phyloP scores from a whole-genome alignment of 37 sponge, comb jelly and placozoan species.

The Spongia lamella region DNA sequence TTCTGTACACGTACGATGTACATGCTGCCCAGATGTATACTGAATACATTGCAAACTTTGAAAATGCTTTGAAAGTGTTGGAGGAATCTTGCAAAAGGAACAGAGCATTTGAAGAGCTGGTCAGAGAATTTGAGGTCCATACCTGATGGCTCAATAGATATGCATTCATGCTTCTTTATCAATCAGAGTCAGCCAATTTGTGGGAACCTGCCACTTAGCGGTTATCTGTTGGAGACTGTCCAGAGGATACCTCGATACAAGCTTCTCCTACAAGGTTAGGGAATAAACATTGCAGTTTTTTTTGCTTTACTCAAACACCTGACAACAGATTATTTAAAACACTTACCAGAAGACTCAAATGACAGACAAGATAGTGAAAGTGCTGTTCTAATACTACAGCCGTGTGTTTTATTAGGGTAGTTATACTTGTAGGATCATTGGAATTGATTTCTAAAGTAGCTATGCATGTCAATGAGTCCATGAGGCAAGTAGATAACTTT shows the following conservation, averaged over 20 bases:
- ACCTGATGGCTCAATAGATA: too few species aligned
- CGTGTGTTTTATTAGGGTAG: too few species aligned
- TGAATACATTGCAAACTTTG: constrained; percentile 81
- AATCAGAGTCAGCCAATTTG: constrained; percentile 48
- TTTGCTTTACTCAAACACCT: too few species aligned
- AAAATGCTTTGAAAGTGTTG: constrained; percentile 63
- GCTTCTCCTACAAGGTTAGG: constrained; percentile 70
- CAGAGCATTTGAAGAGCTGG: constrained; percentile 42
- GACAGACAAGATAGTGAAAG: constrained; percentile 68
- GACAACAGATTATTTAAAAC: constrained; percentile 73
- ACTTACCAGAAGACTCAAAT: constrained; percentile 65
- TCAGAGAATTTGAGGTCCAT: constrained; percentile 72
- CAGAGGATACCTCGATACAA: constrained; percentile 89
- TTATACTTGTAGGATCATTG: constrained; percentile 69
- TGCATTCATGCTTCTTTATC: too few species aligned
- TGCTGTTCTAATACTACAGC: too few species aligned
- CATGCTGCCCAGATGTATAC: constrained; percentile 84
- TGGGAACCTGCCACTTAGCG: constrained; percentile 68
- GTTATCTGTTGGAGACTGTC: constrained; percentile 80
- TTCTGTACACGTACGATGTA: too few species aligned
- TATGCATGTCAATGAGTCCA: constrained; percentile 80
- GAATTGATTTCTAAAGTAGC: constrained; percentile 66
- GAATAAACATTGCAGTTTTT: neutral
- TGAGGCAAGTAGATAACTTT: constrained; percentile 81
- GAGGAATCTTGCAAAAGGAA: constrained; percentile 68